Base-by-base conservation (phyloP, 2,113 vertebrate species). In the Melanerpes formicivorus region DNA sequence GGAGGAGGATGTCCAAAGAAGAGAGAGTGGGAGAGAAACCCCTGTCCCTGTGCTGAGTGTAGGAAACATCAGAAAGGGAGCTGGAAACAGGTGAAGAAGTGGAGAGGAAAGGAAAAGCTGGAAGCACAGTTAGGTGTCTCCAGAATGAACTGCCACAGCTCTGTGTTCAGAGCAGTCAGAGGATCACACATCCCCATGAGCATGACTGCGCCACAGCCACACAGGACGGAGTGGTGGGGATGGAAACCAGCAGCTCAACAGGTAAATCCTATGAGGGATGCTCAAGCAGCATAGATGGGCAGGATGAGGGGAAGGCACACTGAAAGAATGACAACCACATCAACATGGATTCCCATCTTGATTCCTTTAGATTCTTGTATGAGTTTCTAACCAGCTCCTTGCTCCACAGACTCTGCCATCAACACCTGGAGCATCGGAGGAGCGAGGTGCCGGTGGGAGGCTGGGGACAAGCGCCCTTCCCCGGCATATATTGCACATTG, bases 151-250 rank as follows among this genome's bases (percentile, higher is more conserved):
- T 14, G 14, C 52, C 17, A 54, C 56, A 40, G 44, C 11, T 56
- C 16, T 58, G 25, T 26, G 6, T 56, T 79, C 50, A 74, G 30
- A 40, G 9, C 44, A 27, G 22, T 18, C 46, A 82, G 73, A 86
- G 55, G 14, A 21, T 15, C 42, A 74, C 48, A 54, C 5, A 6
- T 5, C 8, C 21, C 14, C 3, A 30, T 16, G 60, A 64, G 8
- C 29, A 8, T 13, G 9, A 23, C 46, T 34, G 4, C 7, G 6
- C 8, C 10, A 1, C 3, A 5, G 21, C 32, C 25, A 22, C 32
- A 25, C 46, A 1, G 8, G 26, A 55, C 19, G 0, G 0, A 44
- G 11, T 0, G 1, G 9, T 12, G 23, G 63, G 42, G 54, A 77
- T 63, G 46, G 56, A 40, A 87, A 77, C 22, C 52, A 22, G 30